These are phyloP conservation scores for Triplophysa siluroides DNA, from an alignment of 2,113 vertebrate genomes.

Conservation along the genomic window DNA sequence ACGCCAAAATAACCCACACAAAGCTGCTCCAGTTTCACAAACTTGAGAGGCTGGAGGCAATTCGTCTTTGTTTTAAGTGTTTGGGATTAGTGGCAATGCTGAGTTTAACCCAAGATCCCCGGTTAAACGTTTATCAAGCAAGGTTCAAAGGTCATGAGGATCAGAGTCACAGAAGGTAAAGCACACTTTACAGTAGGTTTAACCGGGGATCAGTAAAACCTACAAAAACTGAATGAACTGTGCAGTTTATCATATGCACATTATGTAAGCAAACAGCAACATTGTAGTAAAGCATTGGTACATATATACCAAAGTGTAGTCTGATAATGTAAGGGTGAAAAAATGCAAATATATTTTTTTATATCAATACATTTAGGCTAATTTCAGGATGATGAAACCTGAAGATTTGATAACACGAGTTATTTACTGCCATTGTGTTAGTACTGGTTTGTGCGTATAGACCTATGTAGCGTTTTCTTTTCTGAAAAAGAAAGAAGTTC, in stretches of 20 bases:
- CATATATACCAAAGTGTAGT: neutral
- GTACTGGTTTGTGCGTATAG: neutral
- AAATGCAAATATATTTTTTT: neutral
- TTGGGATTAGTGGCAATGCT: slow-evolving; percentile 57
- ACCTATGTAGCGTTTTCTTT: too few species aligned
- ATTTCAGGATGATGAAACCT: neutral
- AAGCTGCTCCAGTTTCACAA: neutral
- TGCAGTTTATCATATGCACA: neutral
- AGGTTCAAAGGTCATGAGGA: slow-evolving; percentile 67
- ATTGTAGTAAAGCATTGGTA: neutral
- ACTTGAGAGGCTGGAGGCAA: neutral
- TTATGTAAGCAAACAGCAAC: neutral
- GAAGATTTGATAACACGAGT: neutral
- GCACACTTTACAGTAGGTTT: neutral
- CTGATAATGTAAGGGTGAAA: neutral
- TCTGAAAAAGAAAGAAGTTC: neutral
- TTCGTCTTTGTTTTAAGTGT: slow-evolving; percentile 7
- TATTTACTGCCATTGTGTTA: neutral
- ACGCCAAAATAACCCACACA: neutral
- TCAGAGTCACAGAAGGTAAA: slow-evolving; percentile 46
- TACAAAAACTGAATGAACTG: neutral
- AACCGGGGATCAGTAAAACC: neutral
- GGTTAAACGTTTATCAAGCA: slow-evolving; percentile 66
- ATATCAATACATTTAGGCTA: neutral
- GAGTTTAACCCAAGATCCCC: slow-evolving; percentile 64